phyloP scores from a whole-genome alignment of 2,888 invertebrate species.

The Phlogophora meticulosa region DNA sequence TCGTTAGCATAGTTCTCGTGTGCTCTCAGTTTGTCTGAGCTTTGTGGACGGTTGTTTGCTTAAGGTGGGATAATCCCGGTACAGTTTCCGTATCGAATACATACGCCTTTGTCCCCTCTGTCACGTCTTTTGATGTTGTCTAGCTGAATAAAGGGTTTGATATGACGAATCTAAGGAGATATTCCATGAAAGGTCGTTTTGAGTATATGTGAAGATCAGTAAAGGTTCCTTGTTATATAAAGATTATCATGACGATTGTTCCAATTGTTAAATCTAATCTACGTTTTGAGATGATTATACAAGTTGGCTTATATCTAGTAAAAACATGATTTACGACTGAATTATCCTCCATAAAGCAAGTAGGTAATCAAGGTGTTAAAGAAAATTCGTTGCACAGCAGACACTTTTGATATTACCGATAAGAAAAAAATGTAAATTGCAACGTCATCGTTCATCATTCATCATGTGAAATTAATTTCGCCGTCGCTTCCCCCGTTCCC shows the following conservation, averaged over 20 bases:
- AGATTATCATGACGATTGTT: conserved; percentile 17
- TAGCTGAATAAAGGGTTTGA: conserved; percentile 75
- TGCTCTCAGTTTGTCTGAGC: conserved; percentile 76
- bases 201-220: conserved; percentile 26
- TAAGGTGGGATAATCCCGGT: conserved; percentile 85
- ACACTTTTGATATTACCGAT: conserved; percentile 71
- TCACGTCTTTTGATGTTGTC: conserved; percentile 77
- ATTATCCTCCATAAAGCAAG: not conserved
- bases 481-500: conserved; percentile 77
- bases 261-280: conserved; percentile 10
- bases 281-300: not conserved
- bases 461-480: conserved; percentile 89
- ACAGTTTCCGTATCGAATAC: conserved; percentile 80
- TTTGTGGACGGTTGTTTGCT: conserved; percentile 85
- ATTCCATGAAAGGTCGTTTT: conserved; percentile 40
- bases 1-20: conserved; percentile 87
- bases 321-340: conserved; percentile 11
- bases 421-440: conserved; percentile 83
- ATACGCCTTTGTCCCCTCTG: conserved; percentile 70
- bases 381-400: conserved; percentile 70
- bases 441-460: conserved; percentile 88
- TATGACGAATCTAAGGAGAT: conserved; percentile 60
- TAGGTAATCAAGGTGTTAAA: conserved; percentile 62
- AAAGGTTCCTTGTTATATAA: conserved; percentile 44
- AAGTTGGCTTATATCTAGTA: not conserved